Conservation (phyloP, 2,113 vertebrate genomes). For the Zeus faber region DNA sequence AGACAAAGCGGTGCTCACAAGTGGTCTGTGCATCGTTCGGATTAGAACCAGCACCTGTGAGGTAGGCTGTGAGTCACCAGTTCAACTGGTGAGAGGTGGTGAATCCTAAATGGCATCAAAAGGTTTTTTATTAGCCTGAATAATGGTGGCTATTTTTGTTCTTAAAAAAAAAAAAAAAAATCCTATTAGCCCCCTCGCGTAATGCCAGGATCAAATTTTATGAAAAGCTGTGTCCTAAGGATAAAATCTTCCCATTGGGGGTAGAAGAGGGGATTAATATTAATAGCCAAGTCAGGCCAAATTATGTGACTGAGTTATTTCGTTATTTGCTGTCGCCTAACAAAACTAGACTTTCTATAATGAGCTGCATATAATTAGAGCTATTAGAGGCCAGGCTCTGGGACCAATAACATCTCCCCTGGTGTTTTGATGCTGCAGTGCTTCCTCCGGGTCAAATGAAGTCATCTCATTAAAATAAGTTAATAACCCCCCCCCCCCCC, state of each 20-base stretch:
- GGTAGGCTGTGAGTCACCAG: conserved; percentile 15
- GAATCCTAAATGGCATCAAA: background rate
- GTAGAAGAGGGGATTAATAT: background rate
- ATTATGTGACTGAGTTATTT: background rate
- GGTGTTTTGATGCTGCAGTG: background rate
- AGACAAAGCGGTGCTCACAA: too few relatives aligned
- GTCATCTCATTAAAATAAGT: background rate
- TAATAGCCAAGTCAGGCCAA: background rate
- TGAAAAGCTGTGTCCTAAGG: background rate
- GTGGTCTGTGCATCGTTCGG: too few relatives aligned
- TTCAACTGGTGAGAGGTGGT: conserved; percentile 4
- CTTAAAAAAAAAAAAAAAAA: too few relatives aligned
- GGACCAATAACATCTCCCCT: background rate
- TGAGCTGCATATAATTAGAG: conserved; percentile 1
- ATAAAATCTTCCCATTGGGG: background rate
- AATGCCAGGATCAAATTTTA: conserved; percentile 1
- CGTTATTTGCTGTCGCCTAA: background rate
- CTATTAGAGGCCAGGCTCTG: background rate
- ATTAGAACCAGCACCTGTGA: conserved; percentile 2
- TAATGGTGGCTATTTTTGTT: background rate
- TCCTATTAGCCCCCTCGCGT: too few relatives aligned
- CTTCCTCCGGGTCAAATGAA: background rate
- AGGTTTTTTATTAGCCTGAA: conserved; percentile 1
- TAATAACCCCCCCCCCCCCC: too few relatives aligned
- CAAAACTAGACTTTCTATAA: background rate